phyloP scores from a whole-genome alignment of 37 sponge, comb jelly and placozoan genomes.

The Hormiphora californensis region DNA sequence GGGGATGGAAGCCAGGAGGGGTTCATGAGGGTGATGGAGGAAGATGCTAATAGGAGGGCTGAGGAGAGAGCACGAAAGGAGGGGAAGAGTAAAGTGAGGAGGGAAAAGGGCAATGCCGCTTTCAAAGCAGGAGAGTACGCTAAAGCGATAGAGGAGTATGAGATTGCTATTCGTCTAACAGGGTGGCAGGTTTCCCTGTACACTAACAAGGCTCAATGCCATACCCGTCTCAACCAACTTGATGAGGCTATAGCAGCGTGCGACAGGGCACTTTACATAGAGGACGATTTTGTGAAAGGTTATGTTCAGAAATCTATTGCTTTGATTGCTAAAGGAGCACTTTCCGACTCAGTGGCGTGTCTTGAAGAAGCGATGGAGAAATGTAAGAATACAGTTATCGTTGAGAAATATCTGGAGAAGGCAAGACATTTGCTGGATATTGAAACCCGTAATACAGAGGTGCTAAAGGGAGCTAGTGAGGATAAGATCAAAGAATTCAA shows the following conservation, averaged over 20 bases:
- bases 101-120: constrained; percentile 12
- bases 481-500: constrained; percentile 39
- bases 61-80: constrained; percentile 22
- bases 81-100: constrained; percentile 4
- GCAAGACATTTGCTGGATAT: not conserved
- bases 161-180: constrained; percentile 39
- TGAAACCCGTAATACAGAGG: not conserved
- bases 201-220: constrained; percentile 46
- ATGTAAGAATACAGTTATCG: not conserved
- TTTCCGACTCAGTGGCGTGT: not conserved
- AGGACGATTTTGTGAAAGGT: constrained; percentile 31
- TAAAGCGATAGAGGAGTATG: constrained; percentile 28
- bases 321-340: not conserved
- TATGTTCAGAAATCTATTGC: constrained; percentile 48
- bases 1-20: constrained; percentile 1
- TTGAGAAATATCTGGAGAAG: not conserved
- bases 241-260: constrained; percentile 34
- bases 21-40: constrained; percentile 15
- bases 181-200: constrained; percentile 43
- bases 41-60: constrained; percentile 24
- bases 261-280: constrained; percentile 37
- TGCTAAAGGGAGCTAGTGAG: not conserved
- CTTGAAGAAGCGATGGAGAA: not conserved
- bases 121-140: not conserved
- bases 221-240: not conserved